Conservation (phyloP, 2,888 invertebrate genomes). For the Campoletis raptor region DNA sequence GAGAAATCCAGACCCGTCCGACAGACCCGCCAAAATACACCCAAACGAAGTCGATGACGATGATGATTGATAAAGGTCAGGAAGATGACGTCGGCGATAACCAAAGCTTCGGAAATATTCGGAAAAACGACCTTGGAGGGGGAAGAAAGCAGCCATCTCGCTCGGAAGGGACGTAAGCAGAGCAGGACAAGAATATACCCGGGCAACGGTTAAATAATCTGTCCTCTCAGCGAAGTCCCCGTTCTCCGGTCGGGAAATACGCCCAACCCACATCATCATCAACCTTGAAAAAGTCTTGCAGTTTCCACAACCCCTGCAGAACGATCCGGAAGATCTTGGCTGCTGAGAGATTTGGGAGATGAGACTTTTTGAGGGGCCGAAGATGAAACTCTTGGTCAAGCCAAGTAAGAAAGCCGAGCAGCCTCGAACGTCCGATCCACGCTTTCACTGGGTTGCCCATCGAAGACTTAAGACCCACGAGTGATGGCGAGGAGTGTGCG, state of each 20-base stretch:
- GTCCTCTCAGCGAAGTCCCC: conserved; percentile 13
- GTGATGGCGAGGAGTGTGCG: conserved; percentile 37
- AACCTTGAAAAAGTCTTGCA: conserved; percentile 10
- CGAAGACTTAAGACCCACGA: background rate
- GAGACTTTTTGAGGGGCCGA: background rate
- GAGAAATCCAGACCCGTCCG: conserved; percentile 5
- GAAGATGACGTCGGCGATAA: conserved; percentile 8
- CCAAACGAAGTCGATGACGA: conserved; percentile 8
- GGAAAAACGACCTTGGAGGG: conserved; percentile 13
- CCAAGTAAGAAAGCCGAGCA: background rate
- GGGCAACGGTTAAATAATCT: conserved; percentile 6
- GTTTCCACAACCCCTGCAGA: conserved; percentile 10
- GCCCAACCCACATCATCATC: background rate
- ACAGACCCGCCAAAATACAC: background rate
- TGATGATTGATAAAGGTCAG: conserved; percentile 13
- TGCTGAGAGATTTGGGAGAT: conserved; percentile 3
- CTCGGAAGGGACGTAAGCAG: conserved; percentile 10
- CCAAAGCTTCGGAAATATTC: conserved; percentile 10
- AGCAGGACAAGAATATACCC: conserved; percentile 8
- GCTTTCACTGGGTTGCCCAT: conserved; percentile 15
- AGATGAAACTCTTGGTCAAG: conserved; percentile 53
- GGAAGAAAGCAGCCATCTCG: conserved; percentile 9
- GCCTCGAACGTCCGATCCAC: conserved; percentile 5
- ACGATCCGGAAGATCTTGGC: conserved; percentile 27
- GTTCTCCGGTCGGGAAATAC: conserved; percentile 1